A percentile compares a stretch with the other conserved stretches of the same genome.
These are phyloP conservation scores for Kobus ellipsiprymnus DNA, from an alignment of 2,113 vertebrate species.

Conservation along the genomic window DNA sequence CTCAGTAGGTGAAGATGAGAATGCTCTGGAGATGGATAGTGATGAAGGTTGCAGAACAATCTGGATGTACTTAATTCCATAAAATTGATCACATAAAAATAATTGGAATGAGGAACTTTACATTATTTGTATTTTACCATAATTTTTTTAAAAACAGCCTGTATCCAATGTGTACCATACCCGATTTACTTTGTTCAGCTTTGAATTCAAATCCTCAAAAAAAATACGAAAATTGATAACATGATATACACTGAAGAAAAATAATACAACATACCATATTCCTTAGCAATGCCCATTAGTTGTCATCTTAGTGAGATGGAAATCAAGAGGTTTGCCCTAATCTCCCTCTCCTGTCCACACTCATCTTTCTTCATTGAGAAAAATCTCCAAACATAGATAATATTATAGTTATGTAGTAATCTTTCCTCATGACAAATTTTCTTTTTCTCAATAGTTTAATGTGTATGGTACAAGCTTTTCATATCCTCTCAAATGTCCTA, in stretches of 20 bases:
- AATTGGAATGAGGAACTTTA: not conserved
- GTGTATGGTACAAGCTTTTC: not conserved
- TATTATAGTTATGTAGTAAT: not conserved
- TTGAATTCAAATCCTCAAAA: not conserved
- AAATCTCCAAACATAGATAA: not conserved
- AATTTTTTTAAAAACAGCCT: not conserved
- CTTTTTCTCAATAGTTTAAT: not conserved
- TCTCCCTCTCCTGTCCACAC: not conserved
- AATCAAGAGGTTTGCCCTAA: not conserved
- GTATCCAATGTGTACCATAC: not conserved
- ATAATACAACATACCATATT: not conserved
- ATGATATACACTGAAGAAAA: not conserved
- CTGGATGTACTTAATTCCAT: not conserved
- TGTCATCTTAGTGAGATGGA: not conserved
- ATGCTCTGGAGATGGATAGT: not conserved
- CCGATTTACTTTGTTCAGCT: not conserved
- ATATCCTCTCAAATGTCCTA: not conserved
- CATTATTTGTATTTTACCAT: not conserved
- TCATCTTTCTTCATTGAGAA: not conserved
- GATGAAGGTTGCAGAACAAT: not conserved
- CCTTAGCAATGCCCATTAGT: not conserved
- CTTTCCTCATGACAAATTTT: not conserved
- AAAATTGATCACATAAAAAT: not conserved
- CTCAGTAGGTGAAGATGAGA: not conserved
- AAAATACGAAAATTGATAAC: not conserved